phyloP scores from a whole-genome alignment of 2,797 vertebrate genomes.

The Gobionotothen gibberifrons region DNA sequence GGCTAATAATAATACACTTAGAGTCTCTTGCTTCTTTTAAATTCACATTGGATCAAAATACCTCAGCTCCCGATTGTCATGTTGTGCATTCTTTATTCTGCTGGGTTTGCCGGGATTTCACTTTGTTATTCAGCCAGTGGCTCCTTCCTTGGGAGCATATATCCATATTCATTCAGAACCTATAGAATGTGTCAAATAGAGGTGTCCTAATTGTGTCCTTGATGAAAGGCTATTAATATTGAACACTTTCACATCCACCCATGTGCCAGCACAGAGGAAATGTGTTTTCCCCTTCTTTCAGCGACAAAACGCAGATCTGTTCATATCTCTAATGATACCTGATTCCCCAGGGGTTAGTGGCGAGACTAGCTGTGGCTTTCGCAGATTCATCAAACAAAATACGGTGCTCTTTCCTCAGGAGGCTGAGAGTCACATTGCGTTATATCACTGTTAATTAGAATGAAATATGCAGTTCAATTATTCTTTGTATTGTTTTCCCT shows the following conservation, averaged over 20 bases:
- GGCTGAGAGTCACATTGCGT: constrained; percentile 84
- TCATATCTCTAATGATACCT: constrained; percentile 89
- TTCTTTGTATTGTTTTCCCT: constrained; percentile 83
- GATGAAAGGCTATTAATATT: constrained; percentile 90
- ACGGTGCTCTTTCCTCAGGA: constrained; percentile 82
- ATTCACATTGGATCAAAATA: constrained; percentile 75
- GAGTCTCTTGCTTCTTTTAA: constrained; percentile 70
- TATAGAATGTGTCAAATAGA: constrained; percentile 87
- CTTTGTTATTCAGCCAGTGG: constrained; percentile 80
- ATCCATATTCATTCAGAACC: constrained; percentile 84
- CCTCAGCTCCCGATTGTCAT: constrained; percentile 70
- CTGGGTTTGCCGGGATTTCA: constrained; percentile 61
- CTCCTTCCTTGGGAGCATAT: constrained; percentile 78
- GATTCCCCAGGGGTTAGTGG: constrained; percentile 83
- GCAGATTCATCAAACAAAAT: constrained; percentile 89
- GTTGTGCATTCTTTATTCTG: constrained; percentile 65
- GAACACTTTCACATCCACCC: constrained; percentile 82
- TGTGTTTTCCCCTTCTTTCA: constrained; percentile 65
- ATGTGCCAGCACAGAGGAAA: constrained; percentile 68
- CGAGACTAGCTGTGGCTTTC: constrained; percentile 80
- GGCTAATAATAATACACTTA: constrained; percentile 73
- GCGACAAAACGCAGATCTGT: constrained; percentile 83
- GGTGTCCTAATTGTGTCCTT: constrained; percentile 90
- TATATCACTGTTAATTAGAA: constrained; percentile 89
- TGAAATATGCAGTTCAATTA: constrained; percentile 87